These are phyloP conservation scores for Hylaeus volcanicus DNA, from an alignment of 1,140 invertebrate genomes.

Conservation along the genomic window DNA sequence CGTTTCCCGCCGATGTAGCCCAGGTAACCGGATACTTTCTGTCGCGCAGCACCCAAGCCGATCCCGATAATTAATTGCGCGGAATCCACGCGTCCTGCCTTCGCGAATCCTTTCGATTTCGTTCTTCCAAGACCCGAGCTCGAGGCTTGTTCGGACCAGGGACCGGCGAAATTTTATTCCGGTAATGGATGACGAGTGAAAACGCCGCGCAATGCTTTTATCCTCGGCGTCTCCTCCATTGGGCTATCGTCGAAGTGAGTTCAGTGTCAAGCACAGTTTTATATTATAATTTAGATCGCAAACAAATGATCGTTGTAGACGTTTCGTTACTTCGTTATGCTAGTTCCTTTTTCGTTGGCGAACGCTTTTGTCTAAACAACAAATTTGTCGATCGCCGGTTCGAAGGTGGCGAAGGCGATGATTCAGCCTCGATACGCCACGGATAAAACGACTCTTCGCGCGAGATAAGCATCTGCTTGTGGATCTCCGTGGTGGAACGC, in stretches of 20 bases:
- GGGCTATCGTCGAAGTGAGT: no score
- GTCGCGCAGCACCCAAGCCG: conserved; percentile 52
- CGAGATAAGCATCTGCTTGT: conserved; percentile 12
- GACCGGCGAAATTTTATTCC: no score
- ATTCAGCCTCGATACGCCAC: conserved; percentile 23
- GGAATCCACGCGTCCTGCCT: conserved; percentile 61
- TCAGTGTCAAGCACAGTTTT: no score
- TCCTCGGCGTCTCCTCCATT: no score
- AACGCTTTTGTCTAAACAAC: no score
- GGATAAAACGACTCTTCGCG: conserved; percentile 11
- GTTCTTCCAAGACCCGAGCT: neutral
- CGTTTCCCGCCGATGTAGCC: conserved; percentile 17
- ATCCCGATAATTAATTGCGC: conserved; percentile 74
- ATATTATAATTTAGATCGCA: no score
- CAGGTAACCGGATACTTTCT: conserved; percentile 73
- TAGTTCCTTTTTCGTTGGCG: no score
- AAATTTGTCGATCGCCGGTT: no score
- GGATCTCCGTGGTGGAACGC: neutral
- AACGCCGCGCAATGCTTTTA: no score
- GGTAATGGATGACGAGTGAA: no score
- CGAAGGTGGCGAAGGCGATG: neutral
- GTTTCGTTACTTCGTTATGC: no score
- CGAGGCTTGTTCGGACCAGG: neutral
- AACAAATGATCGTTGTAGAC: no score
- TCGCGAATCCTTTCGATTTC: conserved; percentile 64